phyloP scores from a whole-genome alignment of 1,140 invertebrate genomes.

The Drosophila repleta region DNA sequence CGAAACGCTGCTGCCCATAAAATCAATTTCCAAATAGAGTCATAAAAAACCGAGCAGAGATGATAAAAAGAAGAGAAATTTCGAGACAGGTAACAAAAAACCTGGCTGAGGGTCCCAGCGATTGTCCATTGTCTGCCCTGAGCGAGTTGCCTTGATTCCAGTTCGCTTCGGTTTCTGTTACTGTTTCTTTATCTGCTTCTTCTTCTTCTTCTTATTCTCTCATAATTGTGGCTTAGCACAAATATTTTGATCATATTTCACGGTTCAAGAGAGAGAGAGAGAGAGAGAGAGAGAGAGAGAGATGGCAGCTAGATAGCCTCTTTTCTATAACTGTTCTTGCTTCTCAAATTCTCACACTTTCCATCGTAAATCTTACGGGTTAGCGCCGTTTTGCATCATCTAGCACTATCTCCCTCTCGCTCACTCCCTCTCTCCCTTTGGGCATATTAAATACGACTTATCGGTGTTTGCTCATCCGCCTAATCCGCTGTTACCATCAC shows the following conservation, averaged over 20 bases:
- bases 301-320: slow-evolving; percentile 16
- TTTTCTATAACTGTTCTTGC: slow-evolving; percentile 53
- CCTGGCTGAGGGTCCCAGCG: slow-evolving; percentile 50
- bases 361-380: slow-evolving; percentile 73
- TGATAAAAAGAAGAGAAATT: slow-evolving; percentile 11
- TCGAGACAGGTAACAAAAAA: slow-evolving; percentile 67
- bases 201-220: slow-evolving; percentile 16
- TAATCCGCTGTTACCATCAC: slow-evolving; percentile 50
- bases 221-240: slow-evolving; percentile 73
- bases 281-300: neutral
- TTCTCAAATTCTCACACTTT: slow-evolving; percentile 79
- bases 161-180: too few relatives aligned
- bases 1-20: slow-evolving; percentile 59
- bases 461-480: slow-evolving; percentile 64
- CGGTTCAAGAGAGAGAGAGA: slow-evolving; percentile 45
- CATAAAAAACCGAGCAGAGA: slow-evolving; percentile 58
- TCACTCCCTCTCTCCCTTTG: slow-evolving; percentile 23
- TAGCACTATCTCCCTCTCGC: slow-evolving; percentile 5
- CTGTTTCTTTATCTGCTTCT: slow-evolving; percentile 2
- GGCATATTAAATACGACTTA: slow-evolving; percentile 50
- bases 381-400: slow-evolving; percentile 75
- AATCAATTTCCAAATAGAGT: slow-evolving; percentile 73
- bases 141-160: slow-evolving; percentile 26
- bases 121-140: slow-evolving; percentile 49
- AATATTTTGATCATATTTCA: slow-evolving; percentile 82